Conservation (phyloP, 2,113 vertebrate genomes). For the Dolichotis patagonum region DNA sequence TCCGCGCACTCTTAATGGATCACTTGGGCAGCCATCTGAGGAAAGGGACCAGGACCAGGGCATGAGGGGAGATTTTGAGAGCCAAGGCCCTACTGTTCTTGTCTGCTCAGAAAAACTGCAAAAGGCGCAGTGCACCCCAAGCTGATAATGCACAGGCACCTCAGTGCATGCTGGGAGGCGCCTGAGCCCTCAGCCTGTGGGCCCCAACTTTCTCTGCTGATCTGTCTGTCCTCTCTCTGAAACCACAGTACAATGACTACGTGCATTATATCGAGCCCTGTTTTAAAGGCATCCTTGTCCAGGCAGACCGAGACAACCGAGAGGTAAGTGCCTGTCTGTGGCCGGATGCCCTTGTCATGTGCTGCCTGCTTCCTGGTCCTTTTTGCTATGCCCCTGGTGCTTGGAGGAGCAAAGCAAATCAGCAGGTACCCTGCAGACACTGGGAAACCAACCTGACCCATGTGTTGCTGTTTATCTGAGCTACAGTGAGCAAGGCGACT, state of each 20-base stretch:
- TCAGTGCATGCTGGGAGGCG: neutral
- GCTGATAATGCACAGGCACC: neutral
- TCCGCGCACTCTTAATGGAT: neutral
- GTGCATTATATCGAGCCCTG: conserved; percentile 96
- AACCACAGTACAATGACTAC: conserved; percentile 94
- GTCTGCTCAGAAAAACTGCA: neutral
- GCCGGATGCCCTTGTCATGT: neutral
- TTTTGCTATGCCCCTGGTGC: neutral
- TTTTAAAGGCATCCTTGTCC: conserved; percentile 96
- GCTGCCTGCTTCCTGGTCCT: neutral
- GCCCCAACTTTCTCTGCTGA: neutral
- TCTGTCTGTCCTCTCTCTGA: neutral
- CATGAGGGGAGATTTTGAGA: neutral
- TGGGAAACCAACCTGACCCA: neutral
- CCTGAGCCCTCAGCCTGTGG: neutral
- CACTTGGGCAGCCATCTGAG: neutral
- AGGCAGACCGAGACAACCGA: conserved; percentile 96
- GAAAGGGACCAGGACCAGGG: neutral
- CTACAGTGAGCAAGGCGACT: neutral
- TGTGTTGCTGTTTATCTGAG: neutral
- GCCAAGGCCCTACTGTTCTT: neutral
- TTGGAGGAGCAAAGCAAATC: neutral
- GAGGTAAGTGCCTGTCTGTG: conserved; percentile 89
- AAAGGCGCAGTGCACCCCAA: neutral
- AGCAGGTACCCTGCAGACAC: neutral